phyloP scores from a whole-genome alignment of 2,888 invertebrate genomes.

The Drosophila anomelani region DNA sequence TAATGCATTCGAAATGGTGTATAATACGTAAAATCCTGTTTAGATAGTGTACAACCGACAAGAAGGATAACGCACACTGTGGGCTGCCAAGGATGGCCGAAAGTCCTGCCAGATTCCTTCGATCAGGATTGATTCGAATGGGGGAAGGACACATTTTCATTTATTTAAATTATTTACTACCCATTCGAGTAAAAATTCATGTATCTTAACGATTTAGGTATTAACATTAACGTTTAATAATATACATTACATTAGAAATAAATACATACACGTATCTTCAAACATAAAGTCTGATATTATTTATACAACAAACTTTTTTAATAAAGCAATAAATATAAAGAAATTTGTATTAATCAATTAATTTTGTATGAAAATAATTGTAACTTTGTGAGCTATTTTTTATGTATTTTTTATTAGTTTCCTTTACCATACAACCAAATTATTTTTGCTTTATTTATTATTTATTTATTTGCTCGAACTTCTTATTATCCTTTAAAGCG shows the following conservation, averaged over 20 bases:
- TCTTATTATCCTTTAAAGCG: background rate
- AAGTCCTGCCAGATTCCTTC: background rate
- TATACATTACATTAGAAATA: background rate
- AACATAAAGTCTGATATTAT: background rate
- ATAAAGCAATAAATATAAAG: background rate
- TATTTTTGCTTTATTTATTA: background rate
- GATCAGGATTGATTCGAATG: background rate
- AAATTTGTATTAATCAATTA: background rate
- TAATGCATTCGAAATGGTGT: constrained; percentile 27
- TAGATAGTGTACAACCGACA: constrained; percentile 23
- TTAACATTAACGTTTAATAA: too few species aligned
- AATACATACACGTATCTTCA: background rate
- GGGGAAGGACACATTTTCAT: background rate
- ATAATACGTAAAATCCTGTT: constrained; percentile 40
- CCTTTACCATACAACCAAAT: too few species aligned
- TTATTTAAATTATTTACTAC: background rate
- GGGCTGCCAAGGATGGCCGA: constrained; percentile 12
- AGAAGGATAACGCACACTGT: background rate
- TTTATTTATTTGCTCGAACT: background rate
- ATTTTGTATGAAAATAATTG: background rate
- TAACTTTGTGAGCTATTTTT: background rate
- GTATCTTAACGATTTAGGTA: too few species aligned
- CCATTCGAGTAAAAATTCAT: background rate
- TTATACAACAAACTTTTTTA: background rate
- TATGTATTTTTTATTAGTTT: background rate